phyloP scores from a whole-genome alignment of 2,113 vertebrate genomes.

The Prunella fulvescens region DNA sequence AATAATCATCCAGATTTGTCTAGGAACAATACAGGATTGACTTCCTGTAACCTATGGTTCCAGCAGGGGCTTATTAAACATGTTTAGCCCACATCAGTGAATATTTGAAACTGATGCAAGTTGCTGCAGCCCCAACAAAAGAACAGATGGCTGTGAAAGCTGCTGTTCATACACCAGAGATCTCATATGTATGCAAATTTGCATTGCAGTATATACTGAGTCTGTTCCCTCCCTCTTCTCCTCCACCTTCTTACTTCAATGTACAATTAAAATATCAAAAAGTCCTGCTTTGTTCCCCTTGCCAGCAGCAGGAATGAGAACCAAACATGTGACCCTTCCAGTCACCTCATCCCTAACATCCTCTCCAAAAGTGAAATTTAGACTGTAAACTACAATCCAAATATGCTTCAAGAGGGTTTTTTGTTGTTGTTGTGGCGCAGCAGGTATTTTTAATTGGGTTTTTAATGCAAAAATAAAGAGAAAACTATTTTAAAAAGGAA shows the following conservation, averaged over 20 bases:
- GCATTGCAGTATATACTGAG: slow-evolving; percentile 8
- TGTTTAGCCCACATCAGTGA: slow-evolving; percentile 26
- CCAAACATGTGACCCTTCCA: background rate
- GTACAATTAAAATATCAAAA: background rate
- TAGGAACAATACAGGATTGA: background rate
- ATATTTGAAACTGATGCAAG: slow-evolving; percentile 44
- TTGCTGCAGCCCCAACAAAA: slow-evolving; percentile 54
- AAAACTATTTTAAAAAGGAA: background rate
- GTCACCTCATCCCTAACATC: background rate
- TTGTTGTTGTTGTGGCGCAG: background rate
- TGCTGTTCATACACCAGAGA: slow-evolving; percentile 52
- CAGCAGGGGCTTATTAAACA: slow-evolving; percentile 2
- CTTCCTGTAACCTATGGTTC: background rate
- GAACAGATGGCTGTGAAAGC: slow-evolving; percentile 63
- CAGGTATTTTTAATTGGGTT: background rate
- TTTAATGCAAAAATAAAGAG: background rate
- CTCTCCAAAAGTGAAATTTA: background rate
- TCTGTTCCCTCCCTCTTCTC: background rate
- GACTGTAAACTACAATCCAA: background rate
- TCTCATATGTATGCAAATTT: slow-evolving; percentile 48
- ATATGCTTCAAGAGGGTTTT: background rate
- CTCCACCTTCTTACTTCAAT: background rate
- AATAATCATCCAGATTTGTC: background rate
- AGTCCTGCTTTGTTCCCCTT: background rate
- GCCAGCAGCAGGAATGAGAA: background rate